A percentile compares a stretch with the other conserved stretches of the same genome.
Evolutionary conservation across 2,113 vertebrate species (phyloP).

Genomic region (Equus przewalskii): DNA sequence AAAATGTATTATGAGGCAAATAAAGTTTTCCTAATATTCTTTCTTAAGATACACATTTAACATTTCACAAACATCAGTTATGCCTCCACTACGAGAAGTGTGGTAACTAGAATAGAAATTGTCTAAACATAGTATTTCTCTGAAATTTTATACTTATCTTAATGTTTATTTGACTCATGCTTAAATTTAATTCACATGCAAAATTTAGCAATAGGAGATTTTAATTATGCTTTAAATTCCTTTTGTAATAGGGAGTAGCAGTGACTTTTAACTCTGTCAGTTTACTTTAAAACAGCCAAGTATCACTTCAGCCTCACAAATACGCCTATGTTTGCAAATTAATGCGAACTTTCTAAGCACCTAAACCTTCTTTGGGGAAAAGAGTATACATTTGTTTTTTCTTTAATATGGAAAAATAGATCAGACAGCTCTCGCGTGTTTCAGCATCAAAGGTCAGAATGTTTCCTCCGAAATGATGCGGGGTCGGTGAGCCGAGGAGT

Average conservation of each 20-base stretch:
- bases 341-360: background rate
- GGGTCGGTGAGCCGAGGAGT: too few species aligned
- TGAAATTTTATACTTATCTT: background rate
- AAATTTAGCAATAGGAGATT: background rate
- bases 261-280: background rate
- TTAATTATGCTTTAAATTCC: background rate
- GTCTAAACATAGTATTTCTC: background rate
- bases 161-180: background rate
- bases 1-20: background rate
- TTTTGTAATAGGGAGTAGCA: background rate
- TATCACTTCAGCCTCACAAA: background rate
- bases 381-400: background rate
- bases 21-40: background rate
- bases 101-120: background rate
- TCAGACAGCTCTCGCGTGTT: background rate
- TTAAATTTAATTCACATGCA: conserved; percentile 4
- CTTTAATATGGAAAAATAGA: background rate
- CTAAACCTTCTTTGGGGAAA: background rate
- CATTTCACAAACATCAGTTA: background rate
- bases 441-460: background rate
- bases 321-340: background rate
- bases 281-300: background rate
- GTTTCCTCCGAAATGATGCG: background rate
- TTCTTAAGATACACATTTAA: background rate
- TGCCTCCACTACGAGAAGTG: background rate